These are phyloP conservation scores for Actinia equina DNA, from an alignment of 64 coral and sea anemone species.

Conservation along the genomic window DNA sequence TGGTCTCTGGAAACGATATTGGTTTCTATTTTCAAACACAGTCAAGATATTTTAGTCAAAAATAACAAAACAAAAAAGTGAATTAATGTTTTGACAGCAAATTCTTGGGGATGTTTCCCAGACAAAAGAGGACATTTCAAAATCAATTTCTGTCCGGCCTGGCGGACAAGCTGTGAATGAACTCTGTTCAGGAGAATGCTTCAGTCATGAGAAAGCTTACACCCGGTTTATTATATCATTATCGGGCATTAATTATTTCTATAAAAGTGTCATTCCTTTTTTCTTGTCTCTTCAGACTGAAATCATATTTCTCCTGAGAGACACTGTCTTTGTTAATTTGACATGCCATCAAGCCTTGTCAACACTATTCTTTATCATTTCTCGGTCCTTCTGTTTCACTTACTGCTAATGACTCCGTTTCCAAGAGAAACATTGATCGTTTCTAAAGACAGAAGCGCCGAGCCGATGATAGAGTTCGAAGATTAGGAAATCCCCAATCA, in stretches of 20 bases:
- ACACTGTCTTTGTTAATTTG: neutral
- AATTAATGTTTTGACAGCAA: neutral
- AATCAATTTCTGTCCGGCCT: too few species aligned
- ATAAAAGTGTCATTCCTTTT: neutral
- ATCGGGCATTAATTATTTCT: neutral
- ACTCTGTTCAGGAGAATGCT: neutral
- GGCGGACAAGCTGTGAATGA: neutral
- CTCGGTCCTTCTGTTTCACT: neutral
- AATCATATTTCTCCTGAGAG: neutral
- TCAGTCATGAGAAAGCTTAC: neutral
- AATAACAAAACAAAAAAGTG: neutral
- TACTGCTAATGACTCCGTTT: neutral
- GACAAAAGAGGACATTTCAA: neutral
- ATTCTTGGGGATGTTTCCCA: neutral
- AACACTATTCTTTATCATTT: neutral
- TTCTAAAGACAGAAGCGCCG: neutral
- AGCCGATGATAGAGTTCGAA: neutral
- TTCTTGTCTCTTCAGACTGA: constrained; percentile 8
- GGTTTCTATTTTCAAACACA: too few species aligned
- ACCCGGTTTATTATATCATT: neutral
- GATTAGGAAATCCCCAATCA: neutral
- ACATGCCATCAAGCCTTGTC: neutral
- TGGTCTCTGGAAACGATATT: too few species aligned
- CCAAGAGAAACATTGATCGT: neutral
- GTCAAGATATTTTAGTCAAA: neutral